Conservation (phyloP, 2,888 invertebrate genomes). For the Drosophila limbata region DNA sequence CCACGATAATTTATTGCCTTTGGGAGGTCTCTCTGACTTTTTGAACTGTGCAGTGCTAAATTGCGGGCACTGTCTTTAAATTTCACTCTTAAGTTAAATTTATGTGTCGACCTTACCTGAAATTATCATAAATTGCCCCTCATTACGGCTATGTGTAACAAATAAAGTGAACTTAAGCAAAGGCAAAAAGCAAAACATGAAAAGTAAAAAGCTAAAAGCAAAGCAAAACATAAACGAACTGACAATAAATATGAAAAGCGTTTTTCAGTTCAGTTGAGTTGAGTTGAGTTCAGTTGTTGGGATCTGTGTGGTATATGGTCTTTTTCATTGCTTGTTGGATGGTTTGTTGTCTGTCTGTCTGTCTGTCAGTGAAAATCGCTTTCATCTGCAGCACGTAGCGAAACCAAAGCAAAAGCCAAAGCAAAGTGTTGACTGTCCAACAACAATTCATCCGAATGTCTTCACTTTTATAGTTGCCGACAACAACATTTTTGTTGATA, state of each 20-base stretch:
- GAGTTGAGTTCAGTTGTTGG: constrained; percentile 15
- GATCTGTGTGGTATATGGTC: constrained; percentile 15
- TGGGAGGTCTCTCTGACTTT: constrained; percentile 37
- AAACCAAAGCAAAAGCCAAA: constrained; percentile 31
- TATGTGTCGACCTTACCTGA: constrained; percentile 71
- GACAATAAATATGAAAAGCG: constrained; percentile 77
- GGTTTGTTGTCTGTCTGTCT: constrained; percentile 5
- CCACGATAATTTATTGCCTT: constrained; percentile 27
- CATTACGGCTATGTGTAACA: constrained; percentile 59
- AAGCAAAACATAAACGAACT: constrained; percentile 56
- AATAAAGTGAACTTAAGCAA: constrained; percentile 46
- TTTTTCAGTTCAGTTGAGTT: constrained; percentile 48
- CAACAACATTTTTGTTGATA: constrained; percentile 43
- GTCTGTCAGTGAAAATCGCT: constrained; percentile 56
- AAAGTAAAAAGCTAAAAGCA: constrained; percentile 35
- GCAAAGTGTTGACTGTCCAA: constrained; percentile 21
- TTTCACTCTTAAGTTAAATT: constrained; percentile 75
- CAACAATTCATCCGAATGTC: constrained; percentile 52
- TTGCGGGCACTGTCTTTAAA: constrained; percentile 56
- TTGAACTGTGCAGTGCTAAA: constrained; percentile 37
- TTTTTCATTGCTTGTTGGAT: constrained; percentile 21
- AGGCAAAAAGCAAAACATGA: constrained; percentile 8
- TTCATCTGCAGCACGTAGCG: constrained; percentile 56
- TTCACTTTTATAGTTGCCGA: constrained; percentile 68
- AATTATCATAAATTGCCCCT: constrained; percentile 78